Evolutionary conservation across 2,113 vertebrate genomes (phyloP).

Genomic region (Cebus imitator): DNA sequence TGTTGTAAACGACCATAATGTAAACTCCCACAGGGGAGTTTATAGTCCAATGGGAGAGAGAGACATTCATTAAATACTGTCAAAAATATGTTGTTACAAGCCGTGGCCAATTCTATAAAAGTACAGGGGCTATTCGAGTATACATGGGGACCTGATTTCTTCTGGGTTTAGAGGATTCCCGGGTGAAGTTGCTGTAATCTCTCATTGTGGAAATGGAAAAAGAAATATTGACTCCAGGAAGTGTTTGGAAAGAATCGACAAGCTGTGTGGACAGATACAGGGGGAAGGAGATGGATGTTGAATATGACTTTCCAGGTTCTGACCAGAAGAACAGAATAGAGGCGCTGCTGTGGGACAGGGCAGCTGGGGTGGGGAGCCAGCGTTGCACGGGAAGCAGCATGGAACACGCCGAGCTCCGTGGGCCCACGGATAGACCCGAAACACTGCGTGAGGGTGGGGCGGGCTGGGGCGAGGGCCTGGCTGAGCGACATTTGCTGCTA

Average conservation of each 20-base stretch:
- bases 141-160: neutral
- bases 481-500: rapidly evolving
- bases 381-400: neutral
- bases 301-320: neutral
- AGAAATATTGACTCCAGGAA: neutral
- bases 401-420: neutral
- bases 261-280: neutral
- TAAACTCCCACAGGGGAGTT: neutral
- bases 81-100: neutral
- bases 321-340: neutral
- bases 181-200: neutral
- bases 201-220: neutral
- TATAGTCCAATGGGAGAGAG: neutral
- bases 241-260: neutral
- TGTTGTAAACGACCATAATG: too few species aligned
- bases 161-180: neutral
- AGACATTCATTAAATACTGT: neutral
- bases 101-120: neutral
- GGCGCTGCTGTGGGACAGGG: neutral
- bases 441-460: too few species aligned
- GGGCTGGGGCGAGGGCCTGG: rapidly evolving
- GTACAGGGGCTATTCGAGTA: too few species aligned
- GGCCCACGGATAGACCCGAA: neutral
- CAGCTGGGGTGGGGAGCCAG: neutral
- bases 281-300: neutral